phyloP scores from a whole-genome alignment of 2,888 invertebrate genomes.

The Papilio gigon region DNA sequence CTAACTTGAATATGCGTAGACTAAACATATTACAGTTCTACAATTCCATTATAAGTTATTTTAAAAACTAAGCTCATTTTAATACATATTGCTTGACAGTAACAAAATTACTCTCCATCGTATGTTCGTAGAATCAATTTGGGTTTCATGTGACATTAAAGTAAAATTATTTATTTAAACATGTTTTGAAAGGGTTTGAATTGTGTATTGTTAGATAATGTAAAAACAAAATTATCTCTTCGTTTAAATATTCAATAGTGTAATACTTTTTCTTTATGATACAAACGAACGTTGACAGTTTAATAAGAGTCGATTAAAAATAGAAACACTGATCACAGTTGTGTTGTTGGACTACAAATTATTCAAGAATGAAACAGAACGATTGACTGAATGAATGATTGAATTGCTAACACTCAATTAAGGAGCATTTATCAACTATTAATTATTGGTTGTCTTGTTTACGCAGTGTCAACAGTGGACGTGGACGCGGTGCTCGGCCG shows the following conservation, averaged over 20 bases:
- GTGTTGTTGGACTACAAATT: too few relatives aligned
- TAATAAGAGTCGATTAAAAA: neutral
- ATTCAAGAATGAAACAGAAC: neutral
- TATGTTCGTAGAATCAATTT: constrained; percentile 3
- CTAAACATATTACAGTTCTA: neutral
- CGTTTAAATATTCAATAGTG: too few relatives aligned
- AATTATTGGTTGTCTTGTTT: neutral
- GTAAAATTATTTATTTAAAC: neutral
- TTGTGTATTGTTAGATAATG: neutral
- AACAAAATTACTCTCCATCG: neutral
- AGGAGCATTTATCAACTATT: neutral
- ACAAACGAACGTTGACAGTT: neutral
- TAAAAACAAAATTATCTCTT: neutral
- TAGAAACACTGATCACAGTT: neutral
- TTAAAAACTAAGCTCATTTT: neutral
- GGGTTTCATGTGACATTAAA: neutral
- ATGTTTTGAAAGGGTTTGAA: neutral
- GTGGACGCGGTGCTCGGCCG: constrained; percentile 93
- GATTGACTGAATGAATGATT: neutral
- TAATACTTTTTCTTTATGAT: too few relatives aligned
- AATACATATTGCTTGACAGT: neutral
- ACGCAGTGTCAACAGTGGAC: constrained; percentile 77
- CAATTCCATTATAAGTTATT: neutral
- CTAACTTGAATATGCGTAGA: too few relatives aligned
- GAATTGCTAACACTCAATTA: neutral